Conservation (phyloP, 1,140 invertebrate genomes). For the Chrysomallon squamiferum region DNA sequence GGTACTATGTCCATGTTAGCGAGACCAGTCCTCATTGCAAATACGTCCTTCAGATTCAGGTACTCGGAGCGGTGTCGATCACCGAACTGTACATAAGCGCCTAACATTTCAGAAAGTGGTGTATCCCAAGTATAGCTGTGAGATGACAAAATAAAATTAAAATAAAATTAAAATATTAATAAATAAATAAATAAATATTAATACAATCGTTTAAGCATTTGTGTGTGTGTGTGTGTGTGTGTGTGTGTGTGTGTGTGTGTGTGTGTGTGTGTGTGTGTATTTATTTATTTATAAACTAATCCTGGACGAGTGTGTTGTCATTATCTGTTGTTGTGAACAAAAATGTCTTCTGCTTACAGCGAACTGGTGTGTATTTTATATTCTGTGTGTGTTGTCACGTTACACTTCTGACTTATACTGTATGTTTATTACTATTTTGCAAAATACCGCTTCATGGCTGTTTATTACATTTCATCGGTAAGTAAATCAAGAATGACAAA, state of each 20-base stretch:
- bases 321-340: background rate
- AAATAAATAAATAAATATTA: background rate
- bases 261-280: background rate
- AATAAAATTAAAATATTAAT: background rate
- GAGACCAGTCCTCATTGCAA: conserved; percentile 28
- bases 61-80: conserved; percentile 18
- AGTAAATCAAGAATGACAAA: too few relatives aligned
- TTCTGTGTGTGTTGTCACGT: background rate
- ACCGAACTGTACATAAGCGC: conserved; percentile 6
- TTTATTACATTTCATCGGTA: too few relatives aligned
- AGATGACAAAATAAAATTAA: background rate
- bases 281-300: background rate
- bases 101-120: conserved; percentile 24
- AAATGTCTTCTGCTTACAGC: background rate
- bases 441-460: too few relatives aligned
- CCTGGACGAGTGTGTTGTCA: background rate
- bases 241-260: background rate
- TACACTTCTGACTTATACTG: background rate
- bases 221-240: background rate
- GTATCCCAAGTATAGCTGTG: conserved; percentile 32
- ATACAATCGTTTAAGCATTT: background rate
- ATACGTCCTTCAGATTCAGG: conserved; percentile 32
- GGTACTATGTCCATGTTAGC: conserved; percentile 26
- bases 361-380: background rate
- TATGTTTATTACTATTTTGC: too few relatives aligned